Percentiles rank a stretch among this genome's conserved stretches.
Conservation (phyloP, 2,797 vertebrate species). For the Tiaroga cobitis region DNA sequence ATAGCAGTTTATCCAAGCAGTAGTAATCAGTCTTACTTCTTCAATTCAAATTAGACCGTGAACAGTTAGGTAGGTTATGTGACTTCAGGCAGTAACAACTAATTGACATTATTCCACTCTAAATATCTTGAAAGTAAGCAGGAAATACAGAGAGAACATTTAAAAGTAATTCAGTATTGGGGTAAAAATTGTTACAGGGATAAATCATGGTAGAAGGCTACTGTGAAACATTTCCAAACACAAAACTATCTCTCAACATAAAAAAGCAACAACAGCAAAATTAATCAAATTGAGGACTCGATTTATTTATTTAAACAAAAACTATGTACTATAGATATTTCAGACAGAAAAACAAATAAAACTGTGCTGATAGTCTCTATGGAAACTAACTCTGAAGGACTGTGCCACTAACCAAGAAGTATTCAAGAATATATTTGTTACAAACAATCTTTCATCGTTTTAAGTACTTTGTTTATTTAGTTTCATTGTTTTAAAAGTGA, state of each 20-base stretch:
- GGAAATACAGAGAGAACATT: neutral
- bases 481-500: neutral
- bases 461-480: neutral
- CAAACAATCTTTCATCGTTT: neutral
- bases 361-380: neutral
- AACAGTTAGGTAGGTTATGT: too few species aligned
- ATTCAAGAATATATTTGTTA: constrained; percentile 5
- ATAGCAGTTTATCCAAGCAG: neutral
- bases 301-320: neutral
- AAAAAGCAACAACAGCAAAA: neutral
- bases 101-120: neutral
- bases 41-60: neutral
- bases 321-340: neutral
- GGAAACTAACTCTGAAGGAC: neutral
- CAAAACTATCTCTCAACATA: neutral
- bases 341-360: neutral
- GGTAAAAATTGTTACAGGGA: neutral
- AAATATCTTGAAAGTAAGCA: neutral
- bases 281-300: neutral
- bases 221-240: neutral
- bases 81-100: neutral
- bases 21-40: too few species aligned
- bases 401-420: neutral
- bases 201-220: neutral
- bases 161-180: neutral